Evolutionary conservation across 2,797 vertebrate genomes (phyloP).

Genomic region (Sebastes kiyomatsui): DNA sequence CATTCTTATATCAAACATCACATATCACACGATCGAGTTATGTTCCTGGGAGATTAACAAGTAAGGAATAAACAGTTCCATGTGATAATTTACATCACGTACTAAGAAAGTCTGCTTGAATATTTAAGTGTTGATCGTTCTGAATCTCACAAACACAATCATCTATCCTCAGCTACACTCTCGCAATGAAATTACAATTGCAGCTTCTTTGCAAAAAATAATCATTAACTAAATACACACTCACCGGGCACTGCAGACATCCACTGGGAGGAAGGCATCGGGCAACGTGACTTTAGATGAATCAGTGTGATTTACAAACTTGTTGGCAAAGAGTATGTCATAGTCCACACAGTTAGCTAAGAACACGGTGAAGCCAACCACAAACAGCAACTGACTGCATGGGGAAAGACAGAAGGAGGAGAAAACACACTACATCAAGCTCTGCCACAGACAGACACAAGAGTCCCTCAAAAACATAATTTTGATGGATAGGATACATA

Average conservation of each 20-base stretch:
- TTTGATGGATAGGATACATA: constrained; percentile 79
- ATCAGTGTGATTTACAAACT: constrained; percentile 95
- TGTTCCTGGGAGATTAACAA: background rate
- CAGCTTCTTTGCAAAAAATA: background rate
- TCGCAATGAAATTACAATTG: background rate
- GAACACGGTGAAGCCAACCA: constrained; percentile 97
- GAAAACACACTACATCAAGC: background rate
- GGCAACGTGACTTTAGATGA: constrained; percentile 95
- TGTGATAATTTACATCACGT: background rate
- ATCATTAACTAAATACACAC: background rate
- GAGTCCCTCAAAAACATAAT: background rate
- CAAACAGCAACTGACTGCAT: constrained; percentile 96
- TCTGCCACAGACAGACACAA: background rate
- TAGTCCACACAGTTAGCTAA: constrained; percentile 99
- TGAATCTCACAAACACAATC: background rate
- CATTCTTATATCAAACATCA: background rate
- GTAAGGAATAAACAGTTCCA: background rate
- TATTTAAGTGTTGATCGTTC: background rate
- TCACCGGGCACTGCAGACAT: constrained; percentile 92
- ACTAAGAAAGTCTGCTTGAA: background rate
- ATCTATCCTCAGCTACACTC: background rate
- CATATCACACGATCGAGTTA: background rate
- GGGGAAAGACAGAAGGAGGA: background rate
- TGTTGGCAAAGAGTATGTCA: constrained; percentile 98
- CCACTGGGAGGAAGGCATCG: constrained; percentile 92